Evolutionary conservation across 2,888 invertebrate genomes (phyloP).

Genomic region (Apocheima hispidaria): DNA sequence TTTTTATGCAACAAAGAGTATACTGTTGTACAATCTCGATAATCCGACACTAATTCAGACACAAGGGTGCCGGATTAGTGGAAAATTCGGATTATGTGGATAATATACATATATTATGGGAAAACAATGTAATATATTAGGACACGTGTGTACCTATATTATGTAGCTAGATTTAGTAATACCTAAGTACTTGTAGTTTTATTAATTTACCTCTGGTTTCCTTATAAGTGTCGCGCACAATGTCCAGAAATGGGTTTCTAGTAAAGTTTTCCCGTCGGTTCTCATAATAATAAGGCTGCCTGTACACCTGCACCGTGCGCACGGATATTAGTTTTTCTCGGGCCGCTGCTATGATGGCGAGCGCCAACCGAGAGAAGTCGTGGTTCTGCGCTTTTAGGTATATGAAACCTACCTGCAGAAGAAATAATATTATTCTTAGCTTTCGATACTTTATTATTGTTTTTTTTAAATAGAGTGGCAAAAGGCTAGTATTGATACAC

Average conservation of each 20-base stretch:
- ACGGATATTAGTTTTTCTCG: slow-evolving; percentile 90
- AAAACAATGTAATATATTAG: too few relatives aligned
- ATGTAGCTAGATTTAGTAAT: too few relatives aligned
- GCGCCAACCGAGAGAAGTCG: slow-evolving; percentile 91
- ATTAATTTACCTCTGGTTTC: slow-evolving; percentile 94
- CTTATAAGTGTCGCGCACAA: slow-evolving; percentile 92
- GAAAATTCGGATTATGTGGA: too few relatives aligned
- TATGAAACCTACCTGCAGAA: slow-evolving; percentile 91
- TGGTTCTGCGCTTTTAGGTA: slow-evolving; percentile 92
- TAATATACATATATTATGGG: too few relatives aligned
- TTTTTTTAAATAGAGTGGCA: too few relatives aligned
- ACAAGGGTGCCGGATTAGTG: too few relatives aligned
- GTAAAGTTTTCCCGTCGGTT: slow-evolving; percentile 89
- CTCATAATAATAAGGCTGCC: slow-evolving; percentile 88
- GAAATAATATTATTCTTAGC: background rate
- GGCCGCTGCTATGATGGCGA: slow-evolving; percentile 91
- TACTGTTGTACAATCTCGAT: too few relatives aligned
- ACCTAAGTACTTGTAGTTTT: too few relatives aligned
- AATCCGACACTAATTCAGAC: too few relatives aligned
- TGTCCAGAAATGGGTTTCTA: slow-evolving; percentile 93
- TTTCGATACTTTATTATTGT: background rate
- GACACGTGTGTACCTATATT: too few relatives aligned
- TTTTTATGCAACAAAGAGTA: too few relatives aligned
- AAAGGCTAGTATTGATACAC: too few relatives aligned
- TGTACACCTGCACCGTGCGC: slow-evolving; percentile 81